Evolutionary conservation across 2,113 vertebrate species (phyloP), one percentile per base, ranked within the genome.

Genomic region (Tragelaphus imberbis): DNA sequence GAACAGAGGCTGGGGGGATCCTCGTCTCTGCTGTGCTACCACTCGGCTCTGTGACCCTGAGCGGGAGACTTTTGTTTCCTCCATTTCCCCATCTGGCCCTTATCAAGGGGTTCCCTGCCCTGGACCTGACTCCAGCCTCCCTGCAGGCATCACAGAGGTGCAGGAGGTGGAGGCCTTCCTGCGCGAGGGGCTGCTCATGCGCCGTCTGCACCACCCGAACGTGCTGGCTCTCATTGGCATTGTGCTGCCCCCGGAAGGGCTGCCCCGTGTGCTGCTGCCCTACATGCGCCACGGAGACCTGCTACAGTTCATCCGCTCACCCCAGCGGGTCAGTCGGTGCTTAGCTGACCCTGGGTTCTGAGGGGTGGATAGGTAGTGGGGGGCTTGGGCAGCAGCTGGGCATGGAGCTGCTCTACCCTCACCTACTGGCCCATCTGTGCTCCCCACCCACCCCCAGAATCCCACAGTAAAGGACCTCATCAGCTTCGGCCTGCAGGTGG

Each of bases 121-220:
- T 16, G 51, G 68, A 23, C 81, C 94, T 95, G 61, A 97, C 58
- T 36, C 19, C 1, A 4, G 23, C 81, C 8, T 0, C 61, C 68
- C 82, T 16, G 1, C 80, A 98, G 98, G 98, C 65, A 99, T 99
- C 98, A 99, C 99, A 0, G 99, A 99, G 23, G 97, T 99, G 7
- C 99, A 99, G 97, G 99, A 99, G 97, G 99, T 99, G 96, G 99
- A 99, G 97, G 99, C 99, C 98, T 99, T 99, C 98, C 98, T 99
- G 80, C 99, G 99, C 0, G 99, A 99, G 95, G 99, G 99, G 17
- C 99, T 99, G 98, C 99, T 99, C 80, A 99, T 99, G 99, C 99
- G 99, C 68, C 99, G 99, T 58, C 99, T 99, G 97, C 99, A 99
- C 97, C 99, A 99, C 97, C 99, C 97, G 0, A 99, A 99, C 1